Conservation (phyloP, 2,888 invertebrate genomes). For the Ennomos erosarius region DNA sequence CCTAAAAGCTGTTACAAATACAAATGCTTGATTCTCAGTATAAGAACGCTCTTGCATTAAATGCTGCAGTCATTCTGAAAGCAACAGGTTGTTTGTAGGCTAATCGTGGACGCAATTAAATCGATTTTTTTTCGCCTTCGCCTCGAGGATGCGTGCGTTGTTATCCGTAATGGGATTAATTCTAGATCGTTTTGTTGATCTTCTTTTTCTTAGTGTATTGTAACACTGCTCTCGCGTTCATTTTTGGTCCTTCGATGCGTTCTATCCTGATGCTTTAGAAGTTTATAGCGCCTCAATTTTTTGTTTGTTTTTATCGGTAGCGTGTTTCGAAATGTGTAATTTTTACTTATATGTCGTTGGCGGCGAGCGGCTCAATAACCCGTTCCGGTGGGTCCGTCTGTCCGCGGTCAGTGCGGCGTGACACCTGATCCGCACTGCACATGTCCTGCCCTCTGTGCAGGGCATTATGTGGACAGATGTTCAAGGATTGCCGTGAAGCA, state of each 20-base stretch:
- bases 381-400: slow-evolving; percentile 70
- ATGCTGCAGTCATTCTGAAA: slow-evolving; percentile 55
- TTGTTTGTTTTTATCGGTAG: slow-evolving; percentile 47
- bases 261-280: slow-evolving; percentile 36
- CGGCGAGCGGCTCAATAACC: slow-evolving; percentile 64
- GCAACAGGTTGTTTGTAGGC: slow-evolving; percentile 76
- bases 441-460: slow-evolving; percentile 59
- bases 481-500: slow-evolving; percentile 56
- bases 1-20: no score
- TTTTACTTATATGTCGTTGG: slow-evolving; percentile 63
- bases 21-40: slow-evolving; percentile 4
- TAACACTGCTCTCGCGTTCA: slow-evolving; percentile 42
- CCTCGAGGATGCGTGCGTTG: slow-evolving; percentile 56
- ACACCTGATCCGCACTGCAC: slow-evolving; percentile 79
- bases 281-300: slow-evolving; percentile 44
- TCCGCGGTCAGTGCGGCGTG: slow-evolving; percentile 77
- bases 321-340: slow-evolving; percentile 53
- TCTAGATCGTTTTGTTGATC: slow-evolving; percentile 52
- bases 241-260: slow-evolving; percentile 31
- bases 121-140: slow-evolving; percentile 67
- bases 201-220: slow-evolving; percentile 56
- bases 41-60: slow-evolving; percentile 45
- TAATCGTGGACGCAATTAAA: slow-evolving; percentile 75
- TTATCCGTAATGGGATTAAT: slow-evolving; percentile 61
- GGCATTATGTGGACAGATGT: slow-evolving; percentile 63